Evolutionary conservation across 2,113 vertebrate genomes (phyloP), one percentile per base, ranked within the genome.

Genomic region (Aspiorhynchus laticeps): DNA sequence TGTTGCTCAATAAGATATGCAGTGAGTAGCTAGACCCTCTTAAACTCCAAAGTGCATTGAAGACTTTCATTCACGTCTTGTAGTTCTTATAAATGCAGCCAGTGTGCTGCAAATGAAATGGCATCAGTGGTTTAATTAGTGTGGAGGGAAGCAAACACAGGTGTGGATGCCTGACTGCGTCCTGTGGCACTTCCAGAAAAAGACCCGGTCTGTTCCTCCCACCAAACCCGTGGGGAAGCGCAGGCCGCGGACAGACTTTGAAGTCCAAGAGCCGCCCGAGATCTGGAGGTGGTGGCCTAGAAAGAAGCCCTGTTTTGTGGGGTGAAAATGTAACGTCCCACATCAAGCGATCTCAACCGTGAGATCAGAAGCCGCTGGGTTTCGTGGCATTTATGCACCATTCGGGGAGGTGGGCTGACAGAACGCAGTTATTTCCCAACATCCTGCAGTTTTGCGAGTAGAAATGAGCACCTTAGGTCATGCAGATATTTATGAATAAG

Each of bases 71-170:
- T 53, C 87, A 71, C 80, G 17, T 79, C 76, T 24, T 67, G 8
- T n/a, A 88, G 79, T 86, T 91, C 88, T 87, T 91, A 92, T 95
- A 92, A 95, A 93, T 93, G 94, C 92, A 80, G 83, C 90, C 94
- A 95, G 93, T 95, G 94, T 95, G 92, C 96, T 95, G 94, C 88
- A 93, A 92, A 90, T 94, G 63, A 96, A 97, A 97, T 95, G 96
- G 95, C 95, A 94, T 92, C 94, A 94, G 90, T 93, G 87, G 95
- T 95, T 95, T 97, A 97, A 98, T 98, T 97, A 97, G 94, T 96
- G 93, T 92, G 93, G 95, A 97, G 96, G 95, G 78, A 95, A 96
- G 95, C 96, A 97, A 96, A 96, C 97, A 96, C 97, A 98, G 97
- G 97, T 98, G 97, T 97, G 95, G 96, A 96, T 93, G 95, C 69